These are phyloP conservation scores for Reticulitermes speratus DNA, from an alignment of 1,140 invertebrate species.

Conservation along the genomic window DNA sequence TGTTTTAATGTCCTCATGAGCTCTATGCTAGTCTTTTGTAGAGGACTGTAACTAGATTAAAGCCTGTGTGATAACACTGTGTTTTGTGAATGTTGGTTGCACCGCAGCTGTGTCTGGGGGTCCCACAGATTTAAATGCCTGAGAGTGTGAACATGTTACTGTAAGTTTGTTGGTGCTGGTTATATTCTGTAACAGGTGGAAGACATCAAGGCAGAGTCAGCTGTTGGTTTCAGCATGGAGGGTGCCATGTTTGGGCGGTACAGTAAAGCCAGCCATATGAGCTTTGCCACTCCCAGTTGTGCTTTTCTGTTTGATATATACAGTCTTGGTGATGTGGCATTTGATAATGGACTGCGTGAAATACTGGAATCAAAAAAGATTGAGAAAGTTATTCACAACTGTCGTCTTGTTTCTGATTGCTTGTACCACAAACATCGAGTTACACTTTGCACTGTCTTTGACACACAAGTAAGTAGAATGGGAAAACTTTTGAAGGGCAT, in stretches of 20 bases:
- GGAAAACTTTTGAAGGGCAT: no score
- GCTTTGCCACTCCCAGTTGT: background rate
- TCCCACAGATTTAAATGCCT: no score
- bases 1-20: no score
- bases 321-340: constrained; percentile 50
- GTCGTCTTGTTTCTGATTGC: constrained; percentile 51
- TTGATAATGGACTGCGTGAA: constrained; percentile 49
- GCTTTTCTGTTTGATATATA: constrained; percentile 48
- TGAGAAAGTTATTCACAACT: constrained; percentile 54
- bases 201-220: background rate
- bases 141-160: no score
- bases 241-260: background rate
- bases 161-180: no score
- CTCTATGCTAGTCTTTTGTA: no score
- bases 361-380: constrained; percentile 48
- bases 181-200: background rate
- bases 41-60: no score
- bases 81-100: no score
- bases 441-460: constrained; percentile 51
- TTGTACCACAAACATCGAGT: constrained; percentile 52
- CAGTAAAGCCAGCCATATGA: background rate
- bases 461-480: constrained; percentile 49
- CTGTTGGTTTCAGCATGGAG: background rate
- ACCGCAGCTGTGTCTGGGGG: no score
- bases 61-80: no score